phyloP scores from a whole-genome alignment of 2,797 vertebrate species.

The Margarornis squamiger region DNA sequence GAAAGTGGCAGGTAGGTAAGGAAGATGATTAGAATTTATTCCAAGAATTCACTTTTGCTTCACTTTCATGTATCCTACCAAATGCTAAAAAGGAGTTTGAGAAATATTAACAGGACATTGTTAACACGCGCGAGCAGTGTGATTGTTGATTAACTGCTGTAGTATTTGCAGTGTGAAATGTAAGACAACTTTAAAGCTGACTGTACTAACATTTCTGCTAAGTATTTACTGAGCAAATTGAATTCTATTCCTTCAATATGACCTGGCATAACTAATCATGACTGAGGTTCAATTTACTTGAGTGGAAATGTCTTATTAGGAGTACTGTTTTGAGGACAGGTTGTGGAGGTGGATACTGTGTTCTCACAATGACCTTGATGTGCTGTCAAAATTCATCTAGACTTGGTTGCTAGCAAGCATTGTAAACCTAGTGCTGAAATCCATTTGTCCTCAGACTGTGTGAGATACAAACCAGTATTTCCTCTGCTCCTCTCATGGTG shows the following conservation, averaged over 20 bases:
- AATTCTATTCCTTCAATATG: background rate
- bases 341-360: background rate
- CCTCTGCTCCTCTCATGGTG: background rate
- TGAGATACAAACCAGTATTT: background rate
- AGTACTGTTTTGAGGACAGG: background rate
- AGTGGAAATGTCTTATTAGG: fast-evolving
- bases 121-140: fast-evolving
- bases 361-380: background rate
- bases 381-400: background rate
- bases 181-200: background rate
- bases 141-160: background rate
- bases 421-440: background rate
- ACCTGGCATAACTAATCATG: background rate
- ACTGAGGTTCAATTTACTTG: background rate
- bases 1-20: background rate
- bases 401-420: background rate
- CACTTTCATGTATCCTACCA: background rate
- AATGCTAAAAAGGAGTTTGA: background rate
- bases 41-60: background rate
- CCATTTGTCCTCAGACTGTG: fast-evolving
- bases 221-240: background rate
- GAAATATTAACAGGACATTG: background rate
- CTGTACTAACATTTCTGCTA: background rate
- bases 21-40: conserved; percentile 9
- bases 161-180: background rate